Conservation (phyloP, 2,113 vertebrate species). For the Thymallus thymallus region DNA sequence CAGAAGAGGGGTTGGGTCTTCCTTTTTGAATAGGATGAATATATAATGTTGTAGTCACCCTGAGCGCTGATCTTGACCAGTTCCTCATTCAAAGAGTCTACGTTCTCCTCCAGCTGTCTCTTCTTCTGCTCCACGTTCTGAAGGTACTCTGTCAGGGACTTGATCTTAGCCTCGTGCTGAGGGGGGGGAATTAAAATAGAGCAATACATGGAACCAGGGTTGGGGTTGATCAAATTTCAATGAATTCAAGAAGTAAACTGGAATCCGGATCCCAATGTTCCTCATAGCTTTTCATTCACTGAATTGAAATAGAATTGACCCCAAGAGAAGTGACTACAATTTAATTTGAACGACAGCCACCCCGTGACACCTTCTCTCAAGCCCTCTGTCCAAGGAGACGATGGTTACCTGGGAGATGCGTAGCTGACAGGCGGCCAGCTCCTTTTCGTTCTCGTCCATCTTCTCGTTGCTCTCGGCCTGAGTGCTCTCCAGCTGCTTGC, state of each 20-base stretch:
- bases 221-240: background rate
- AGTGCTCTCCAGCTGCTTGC: slow-evolving; percentile 87
- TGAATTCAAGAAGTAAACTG: no score
- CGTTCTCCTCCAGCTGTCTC: slow-evolving; percentile 90
- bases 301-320: no score
- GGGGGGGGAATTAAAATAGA: slow-evolving; percentile 26
- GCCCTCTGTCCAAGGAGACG: background rate
- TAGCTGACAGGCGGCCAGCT: slow-evolving; percentile 88
- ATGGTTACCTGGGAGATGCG: slow-evolving; percentile 87
- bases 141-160: slow-evolving; percentile 91
- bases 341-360: slow-evolving; percentile 3
- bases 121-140: slow-evolving; percentile 97
- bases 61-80: slow-evolving; percentile 88
- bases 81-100: slow-evolving; percentile 92
- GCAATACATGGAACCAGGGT: background rate
- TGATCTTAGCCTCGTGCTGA: slow-evolving; percentile 96
- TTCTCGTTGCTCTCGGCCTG: slow-evolving; percentile 86
- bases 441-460: slow-evolving; percentile 88
- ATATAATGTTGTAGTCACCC: slow-evolving; percentile 68
- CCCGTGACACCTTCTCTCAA: no score
- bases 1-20: no score
- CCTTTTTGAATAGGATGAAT: no score
- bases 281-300: no score
- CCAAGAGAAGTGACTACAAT: no score
- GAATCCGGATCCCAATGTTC: no score